Conservation (phyloP, 2,888 invertebrate species). For the Macrosiphum euphorbiae region DNA sequence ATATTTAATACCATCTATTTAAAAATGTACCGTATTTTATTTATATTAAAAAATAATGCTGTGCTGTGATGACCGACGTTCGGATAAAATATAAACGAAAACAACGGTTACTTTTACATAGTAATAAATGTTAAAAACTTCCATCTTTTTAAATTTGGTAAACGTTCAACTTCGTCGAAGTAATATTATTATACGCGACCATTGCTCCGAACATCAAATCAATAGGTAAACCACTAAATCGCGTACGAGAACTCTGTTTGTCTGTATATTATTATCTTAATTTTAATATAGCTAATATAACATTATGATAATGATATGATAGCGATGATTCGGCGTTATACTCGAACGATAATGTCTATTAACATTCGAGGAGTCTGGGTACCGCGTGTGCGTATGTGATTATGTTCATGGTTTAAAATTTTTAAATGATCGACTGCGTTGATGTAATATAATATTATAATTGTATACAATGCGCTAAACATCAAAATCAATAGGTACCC, state of each 20-base stretch:
- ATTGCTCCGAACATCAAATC: no score
- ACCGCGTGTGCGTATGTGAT: background rate
- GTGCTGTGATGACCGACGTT: background rate
- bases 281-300: background rate
- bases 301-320: background rate
- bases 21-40: background rate
- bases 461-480: background rate
- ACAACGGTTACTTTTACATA: background rate
- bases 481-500: background rate
- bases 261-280: background rate
- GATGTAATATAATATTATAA: background rate
- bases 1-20: background rate
- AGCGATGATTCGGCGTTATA: background rate
- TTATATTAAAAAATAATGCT: background rate
- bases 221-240: background rate
- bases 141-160: background rate
- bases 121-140: background rate
- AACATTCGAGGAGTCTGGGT: background rate
- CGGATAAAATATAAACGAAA: background rate
- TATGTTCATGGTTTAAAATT: no score
- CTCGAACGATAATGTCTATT: background rate
- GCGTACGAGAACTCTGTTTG: background rate
- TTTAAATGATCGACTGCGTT: background rate
- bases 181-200: no score
- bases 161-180: no score